Evolutionary conservation across 1,140 invertebrate species (phyloP).

Genomic region (Scaptodrosophila lebanonensis): DNA sequence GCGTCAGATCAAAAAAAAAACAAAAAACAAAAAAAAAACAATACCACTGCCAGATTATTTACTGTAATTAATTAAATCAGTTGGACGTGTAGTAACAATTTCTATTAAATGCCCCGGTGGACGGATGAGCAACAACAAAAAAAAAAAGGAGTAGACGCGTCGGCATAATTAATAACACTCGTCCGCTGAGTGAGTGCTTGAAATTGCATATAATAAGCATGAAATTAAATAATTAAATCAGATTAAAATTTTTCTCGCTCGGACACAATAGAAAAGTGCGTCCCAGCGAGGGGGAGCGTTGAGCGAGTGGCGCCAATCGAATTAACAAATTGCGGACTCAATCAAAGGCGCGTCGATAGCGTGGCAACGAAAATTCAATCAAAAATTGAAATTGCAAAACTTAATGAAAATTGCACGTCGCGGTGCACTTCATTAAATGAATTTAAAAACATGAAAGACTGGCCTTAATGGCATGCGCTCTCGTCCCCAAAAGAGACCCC

Average conservation of each 20-base stretch:
- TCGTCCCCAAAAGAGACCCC: no score
- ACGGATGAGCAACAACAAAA: not conserved
- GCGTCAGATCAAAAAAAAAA: no score
- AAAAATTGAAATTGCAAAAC: slow-evolving; percentile 49
- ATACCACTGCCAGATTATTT: slow-evolving; percentile 24
- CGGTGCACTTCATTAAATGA: slow-evolving; percentile 44
- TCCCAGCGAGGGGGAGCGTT: not conserved
- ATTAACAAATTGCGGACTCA: slow-evolving; percentile 68
- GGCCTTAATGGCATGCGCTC: not conserved
- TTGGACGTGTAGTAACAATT: slow-evolving; percentile 43
- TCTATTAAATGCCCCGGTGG: slow-evolving; percentile 44
- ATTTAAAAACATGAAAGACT: slow-evolving; percentile 15
- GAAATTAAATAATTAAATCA: slow-evolving; percentile 72
- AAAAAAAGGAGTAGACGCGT: slow-evolving; percentile 9
- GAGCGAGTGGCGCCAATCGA: slow-evolving; percentile 42
- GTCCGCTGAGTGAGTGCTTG: slow-evolving; percentile 22
- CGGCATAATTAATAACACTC: slow-evolving; percentile 34
- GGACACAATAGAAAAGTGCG: not conserved
- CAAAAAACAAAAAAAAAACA: slow-evolving; percentile 23
- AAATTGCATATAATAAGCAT: slow-evolving; percentile 35
- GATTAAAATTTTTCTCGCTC: slow-evolving; percentile 45
- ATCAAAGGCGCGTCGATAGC: slow-evolving; percentile 42
- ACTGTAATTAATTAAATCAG: slow-evolving; percentile 45
- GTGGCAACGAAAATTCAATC: slow-evolving; percentile 48
- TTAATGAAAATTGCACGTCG: slow-evolving; percentile 50